Percentiles rank a stretch among this genome's conserved stretches.
Conservation (phyloP, 2,797 vertebrate species). For the Forpus xanthops region DNA sequence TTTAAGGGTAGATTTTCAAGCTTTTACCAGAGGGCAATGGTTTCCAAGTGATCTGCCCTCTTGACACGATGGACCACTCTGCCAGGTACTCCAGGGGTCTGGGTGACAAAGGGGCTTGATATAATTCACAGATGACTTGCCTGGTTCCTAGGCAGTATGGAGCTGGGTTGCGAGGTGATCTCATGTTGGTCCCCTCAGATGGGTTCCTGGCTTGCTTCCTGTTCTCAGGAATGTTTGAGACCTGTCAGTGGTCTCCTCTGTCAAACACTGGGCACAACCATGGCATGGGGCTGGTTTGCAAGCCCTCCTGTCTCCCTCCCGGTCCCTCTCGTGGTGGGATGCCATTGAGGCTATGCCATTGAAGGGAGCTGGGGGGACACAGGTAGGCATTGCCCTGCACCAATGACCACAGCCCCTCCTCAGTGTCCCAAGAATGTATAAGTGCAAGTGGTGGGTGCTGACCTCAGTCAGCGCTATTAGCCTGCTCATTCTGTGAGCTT, state of each 20-base stretch:
- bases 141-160: accelerated
- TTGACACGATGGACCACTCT: not conserved
- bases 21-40: not conserved
- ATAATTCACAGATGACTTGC: not conserved
- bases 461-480: not conserved
- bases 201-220: not conserved
- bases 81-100: not conserved
- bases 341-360: accelerated
- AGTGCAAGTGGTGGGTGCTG: not conserved
- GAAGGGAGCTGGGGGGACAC: not conserved
- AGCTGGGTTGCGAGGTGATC: not conserved
- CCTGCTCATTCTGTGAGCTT: not conserved
- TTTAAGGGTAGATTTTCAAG: not conserved
- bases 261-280: not conserved
- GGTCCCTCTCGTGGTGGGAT: not conserved
- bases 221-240: not conserved
- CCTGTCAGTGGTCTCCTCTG: not conserved
- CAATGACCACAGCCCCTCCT: accelerated
- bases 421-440: not conserved
- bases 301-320: not conserved
- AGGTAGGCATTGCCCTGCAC: accelerated
- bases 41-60: not conserved
- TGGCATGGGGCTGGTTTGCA: not conserved
- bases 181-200: not conserved
- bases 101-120: not conserved